A percentile compares a stretch with the other conserved stretches of the same genome.
Conservation (phyloP, 2,113 vertebrate genomes). For the Arothron firmamentum region DNA sequence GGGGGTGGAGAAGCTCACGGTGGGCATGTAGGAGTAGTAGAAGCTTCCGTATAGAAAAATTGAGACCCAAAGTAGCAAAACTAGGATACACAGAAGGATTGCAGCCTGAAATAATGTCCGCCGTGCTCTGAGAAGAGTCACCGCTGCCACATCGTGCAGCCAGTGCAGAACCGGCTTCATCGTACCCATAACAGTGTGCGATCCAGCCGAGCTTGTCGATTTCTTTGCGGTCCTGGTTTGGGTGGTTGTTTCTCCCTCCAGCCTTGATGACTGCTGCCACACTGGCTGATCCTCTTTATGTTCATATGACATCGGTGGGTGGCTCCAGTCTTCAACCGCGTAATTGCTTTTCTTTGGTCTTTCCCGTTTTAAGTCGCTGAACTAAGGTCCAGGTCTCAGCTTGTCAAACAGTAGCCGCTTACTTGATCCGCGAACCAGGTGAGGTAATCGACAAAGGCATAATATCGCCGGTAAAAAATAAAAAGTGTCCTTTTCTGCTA, state of each 20-base stretch:
- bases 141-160: slow-evolving; percentile 79
- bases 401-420: not conserved
- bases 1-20: slow-evolving; percentile 84
- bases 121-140: slow-evolving; percentile 78
- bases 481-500: rapidly evolving
- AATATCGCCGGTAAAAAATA: not conserved
- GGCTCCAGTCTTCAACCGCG: slow-evolving; percentile 19
- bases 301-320: slow-evolving; percentile 46
- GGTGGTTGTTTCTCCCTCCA: slow-evolving; percentile 8
- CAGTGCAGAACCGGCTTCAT: slow-evolving; percentile 75
- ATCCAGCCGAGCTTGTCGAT: not conserved
- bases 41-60: slow-evolving; percentile 91
- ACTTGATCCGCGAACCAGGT: not conserved
- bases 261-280: slow-evolving; percentile 20
- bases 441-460: not conserved
- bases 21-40: slow-evolving; percentile 93
- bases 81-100: slow-evolving; percentile 76
- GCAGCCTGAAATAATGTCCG: slow-evolving; percentile 83
- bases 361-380: not conserved
- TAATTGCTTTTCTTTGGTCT: slow-evolving; percentile 33
- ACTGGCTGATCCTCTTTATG: slow-evolving; percentile 15
- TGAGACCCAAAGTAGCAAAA: slow-evolving; percentile 87
- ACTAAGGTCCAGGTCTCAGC: not conserved
- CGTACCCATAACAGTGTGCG: slow-evolving; percentile 37
- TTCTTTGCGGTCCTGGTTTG: slow-evolving; percentile 17